These are phyloP conservation scores for Vombatus ursinus DNA, from an alignment of 2,113 vertebrate species.

Conservation along the genomic window DNA sequence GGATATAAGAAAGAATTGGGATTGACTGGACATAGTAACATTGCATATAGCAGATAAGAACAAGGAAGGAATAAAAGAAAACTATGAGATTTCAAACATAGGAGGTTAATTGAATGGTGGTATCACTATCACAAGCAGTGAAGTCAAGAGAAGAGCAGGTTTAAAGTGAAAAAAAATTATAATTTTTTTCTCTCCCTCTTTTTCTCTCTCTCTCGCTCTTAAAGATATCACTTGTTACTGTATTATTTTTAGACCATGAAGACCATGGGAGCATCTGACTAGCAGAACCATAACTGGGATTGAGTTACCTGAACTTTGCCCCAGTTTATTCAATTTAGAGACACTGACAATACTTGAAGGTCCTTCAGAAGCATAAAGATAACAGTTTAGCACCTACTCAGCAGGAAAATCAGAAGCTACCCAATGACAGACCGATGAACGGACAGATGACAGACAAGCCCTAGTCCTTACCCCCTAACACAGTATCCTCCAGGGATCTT, in stretches of 20 bases:
- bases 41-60: neutral
- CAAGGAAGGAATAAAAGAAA: neutral
- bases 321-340: neutral
- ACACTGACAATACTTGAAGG: neutral
- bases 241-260: neutral
- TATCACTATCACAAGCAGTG: neutral
- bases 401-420: slow-evolving; percentile 29
- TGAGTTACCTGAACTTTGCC: slow-evolving; percentile 21
- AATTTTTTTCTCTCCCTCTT: neutral
- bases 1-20: neutral
- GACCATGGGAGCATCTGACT: slow-evolving; percentile 20
- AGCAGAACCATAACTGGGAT: neutral
- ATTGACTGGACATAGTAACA: neutral
- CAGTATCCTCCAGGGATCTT: too few species aligned
- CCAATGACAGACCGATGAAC: neutral
- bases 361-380: neutral
- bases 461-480: too few species aligned
- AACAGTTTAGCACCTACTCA: neutral
- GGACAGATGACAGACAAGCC: neutral
- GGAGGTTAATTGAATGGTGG: too few species aligned
- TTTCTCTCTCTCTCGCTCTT: neutral
- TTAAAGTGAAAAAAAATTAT: neutral
- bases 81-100: neutral
- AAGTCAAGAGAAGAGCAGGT: neutral
- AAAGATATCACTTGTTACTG: neutral